These are phyloP conservation scores for Fistularia tabacaria DNA, from an alignment of 2,797 vertebrate genomes.

Conservation along the genomic window DNA sequence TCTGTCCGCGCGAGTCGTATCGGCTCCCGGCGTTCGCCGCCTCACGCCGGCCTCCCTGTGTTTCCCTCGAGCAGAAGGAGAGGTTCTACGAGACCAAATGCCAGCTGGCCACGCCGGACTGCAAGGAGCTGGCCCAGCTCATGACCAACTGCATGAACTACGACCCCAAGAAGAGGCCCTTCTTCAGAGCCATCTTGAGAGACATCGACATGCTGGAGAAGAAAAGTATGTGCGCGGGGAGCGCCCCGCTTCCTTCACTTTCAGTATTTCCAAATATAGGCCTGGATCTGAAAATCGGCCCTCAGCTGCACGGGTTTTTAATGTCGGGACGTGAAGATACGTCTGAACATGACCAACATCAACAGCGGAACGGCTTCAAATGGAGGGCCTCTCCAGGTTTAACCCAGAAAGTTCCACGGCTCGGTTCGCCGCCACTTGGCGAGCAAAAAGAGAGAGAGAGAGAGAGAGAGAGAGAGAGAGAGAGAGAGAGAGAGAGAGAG, in stretches of 20 bases:
- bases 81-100: conserved; percentile 88
- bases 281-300: too few relatives aligned
- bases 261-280: too few relatives aligned
- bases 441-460: conserved; percentile 15
- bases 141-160: conserved; percentile 99
- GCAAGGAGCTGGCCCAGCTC: conserved; percentile 88
- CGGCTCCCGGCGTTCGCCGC: not conserved
- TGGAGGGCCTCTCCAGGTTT: too few relatives aligned
- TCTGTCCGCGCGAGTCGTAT: not conserved
- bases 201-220: conserved; percentile 90
- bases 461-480: too few relatives aligned
- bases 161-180: conserved; percentile 90
- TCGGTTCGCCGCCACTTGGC: too few relatives aligned
- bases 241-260: too few relatives aligned
- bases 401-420: too few relatives aligned
- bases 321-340: too few relatives aligned
- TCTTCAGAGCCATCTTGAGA: conserved; percentile 95
- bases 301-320: too few relatives aligned
- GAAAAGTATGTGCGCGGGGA: conserved; percentile 76
- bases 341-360: too few relatives aligned
- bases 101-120: conserved; percentile 86
- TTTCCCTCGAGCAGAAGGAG: conserved; percentile 83
- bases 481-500: too few relatives aligned
- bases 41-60: conserved; percentile 10
- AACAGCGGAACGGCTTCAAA: too few relatives aligned